Evolutionary conservation across 2,888 invertebrate species (phyloP).

Genomic region (Philereme transversata): DNA sequence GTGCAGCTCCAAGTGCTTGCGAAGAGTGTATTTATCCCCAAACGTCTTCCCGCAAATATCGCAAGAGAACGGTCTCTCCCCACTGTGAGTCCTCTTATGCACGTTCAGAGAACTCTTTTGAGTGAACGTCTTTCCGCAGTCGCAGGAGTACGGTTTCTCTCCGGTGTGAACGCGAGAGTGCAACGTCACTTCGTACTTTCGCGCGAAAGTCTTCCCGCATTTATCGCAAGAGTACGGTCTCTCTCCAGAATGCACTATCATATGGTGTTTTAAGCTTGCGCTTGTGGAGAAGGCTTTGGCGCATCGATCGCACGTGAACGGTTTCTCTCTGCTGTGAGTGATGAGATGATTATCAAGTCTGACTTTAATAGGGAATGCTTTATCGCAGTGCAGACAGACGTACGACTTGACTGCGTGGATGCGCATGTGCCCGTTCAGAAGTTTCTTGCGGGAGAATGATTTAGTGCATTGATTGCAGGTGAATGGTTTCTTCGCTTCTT

Average conservation of each 20-base stretch:
- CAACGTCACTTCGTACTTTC: constrained; percentile 14
- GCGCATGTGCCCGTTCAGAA: constrained; percentile 4
- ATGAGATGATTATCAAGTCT: constrained; percentile 10
- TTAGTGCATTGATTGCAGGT: constrained; percentile 5
- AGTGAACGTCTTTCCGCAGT: constrained; percentile 20
- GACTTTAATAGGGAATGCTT: constrained; percentile 16
- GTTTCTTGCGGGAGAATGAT: constrained; percentile 4
- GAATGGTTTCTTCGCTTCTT: no score
- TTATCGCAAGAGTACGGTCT: constrained; percentile 18
- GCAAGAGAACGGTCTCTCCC: constrained; percentile 22
- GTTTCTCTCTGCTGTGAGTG: constrained; percentile 4
- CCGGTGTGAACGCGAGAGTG: constrained; percentile 17
- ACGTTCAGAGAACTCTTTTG: constrained; percentile 19
- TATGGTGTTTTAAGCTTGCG: constrained; percentile 13
- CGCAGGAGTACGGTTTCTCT: constrained; percentile 11
- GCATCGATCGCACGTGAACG: constrained; percentile 22
- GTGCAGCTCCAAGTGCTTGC: not conserved
- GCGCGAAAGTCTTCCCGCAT: constrained; percentile 17
- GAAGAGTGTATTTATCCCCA: not conserved
- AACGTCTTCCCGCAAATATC: constrained; percentile 13
- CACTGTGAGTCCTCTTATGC: constrained; percentile 26
- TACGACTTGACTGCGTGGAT: constrained; percentile 6
- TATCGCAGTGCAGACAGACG: constrained; percentile 16
- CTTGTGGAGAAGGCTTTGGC: constrained; percentile 10
- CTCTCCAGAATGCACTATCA: constrained; percentile 18